Conservation (phyloP, 1,140 invertebrate species). For the Drosophila navojoa region DNA sequence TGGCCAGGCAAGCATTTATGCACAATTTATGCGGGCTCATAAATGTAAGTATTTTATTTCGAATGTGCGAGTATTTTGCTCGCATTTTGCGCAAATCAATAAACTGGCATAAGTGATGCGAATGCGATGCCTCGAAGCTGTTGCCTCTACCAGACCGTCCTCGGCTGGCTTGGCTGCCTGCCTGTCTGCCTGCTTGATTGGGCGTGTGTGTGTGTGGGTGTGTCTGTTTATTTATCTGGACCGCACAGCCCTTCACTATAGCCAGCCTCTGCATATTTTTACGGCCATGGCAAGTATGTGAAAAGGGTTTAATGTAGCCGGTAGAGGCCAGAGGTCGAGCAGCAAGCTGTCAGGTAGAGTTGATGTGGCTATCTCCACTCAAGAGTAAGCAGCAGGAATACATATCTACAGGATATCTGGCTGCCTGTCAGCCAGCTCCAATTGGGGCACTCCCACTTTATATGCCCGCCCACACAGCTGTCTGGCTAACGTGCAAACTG, state of each 20-base stretch:
- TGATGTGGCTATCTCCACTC: no score
- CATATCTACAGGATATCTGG: no score
- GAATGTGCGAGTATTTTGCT: conserved; percentile 21
- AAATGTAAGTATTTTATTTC: conserved; percentile 46
- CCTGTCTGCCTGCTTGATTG: conserved; percentile 10
- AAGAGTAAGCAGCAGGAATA: no score
- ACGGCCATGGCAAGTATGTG: background rate
- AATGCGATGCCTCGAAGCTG: conserved; percentile 13
- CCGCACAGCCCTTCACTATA: conserved; percentile 42
- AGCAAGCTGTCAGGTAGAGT: no score
- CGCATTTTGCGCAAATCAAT: conserved; percentile 58
- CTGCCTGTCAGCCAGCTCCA: no score
- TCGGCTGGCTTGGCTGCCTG: background rate
- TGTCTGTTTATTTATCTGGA: conserved; percentile 31
- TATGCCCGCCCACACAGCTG: background rate
- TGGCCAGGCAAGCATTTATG: conserved; percentile 49
- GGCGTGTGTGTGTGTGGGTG: background rate
- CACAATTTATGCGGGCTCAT: conserved; percentile 63
- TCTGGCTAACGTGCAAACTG: conserved; percentile 14
- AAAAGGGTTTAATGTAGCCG: no score
- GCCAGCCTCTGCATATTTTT: conserved; percentile 69
- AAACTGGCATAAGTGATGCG: conserved; percentile 73
- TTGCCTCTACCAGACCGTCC: no score
- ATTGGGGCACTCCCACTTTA: no score
- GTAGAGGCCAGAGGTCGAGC: no score